Conservation (phyloP, 2,888 invertebrate genomes). For the Caenorhabditis panamensis region DNA sequence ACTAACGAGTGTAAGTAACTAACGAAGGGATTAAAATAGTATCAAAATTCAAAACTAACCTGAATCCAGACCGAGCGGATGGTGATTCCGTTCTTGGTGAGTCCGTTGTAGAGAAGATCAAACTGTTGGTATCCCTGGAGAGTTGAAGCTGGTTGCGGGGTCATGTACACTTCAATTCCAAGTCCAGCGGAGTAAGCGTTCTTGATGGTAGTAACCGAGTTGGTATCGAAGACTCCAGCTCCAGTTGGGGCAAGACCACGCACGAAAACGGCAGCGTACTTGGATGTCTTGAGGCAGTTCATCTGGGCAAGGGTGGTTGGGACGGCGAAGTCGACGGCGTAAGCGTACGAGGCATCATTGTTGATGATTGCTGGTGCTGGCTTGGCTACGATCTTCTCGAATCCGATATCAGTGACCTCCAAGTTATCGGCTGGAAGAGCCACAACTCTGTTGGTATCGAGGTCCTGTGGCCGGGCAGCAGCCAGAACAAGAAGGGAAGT, state of each 20-base stretch:
- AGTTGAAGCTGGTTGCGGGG: constrained; percentile 56
- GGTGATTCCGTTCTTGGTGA: constrained; percentile 53
- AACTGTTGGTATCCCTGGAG: constrained; percentile 59
- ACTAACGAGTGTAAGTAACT: too few relatives aligned
- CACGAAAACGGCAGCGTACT: constrained; percentile 54
- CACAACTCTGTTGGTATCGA: constrained; percentile 32
- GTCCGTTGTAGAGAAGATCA: constrained; percentile 57
- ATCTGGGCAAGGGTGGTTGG: constrained; percentile 33
- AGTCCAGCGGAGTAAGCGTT: constrained; percentile 66
- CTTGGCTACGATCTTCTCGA: constrained; percentile 34
- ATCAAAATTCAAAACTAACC: constrained; percentile 22
- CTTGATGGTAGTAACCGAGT: constrained; percentile 54
- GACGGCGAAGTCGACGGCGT: constrained; percentile 58
- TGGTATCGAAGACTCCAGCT: constrained; percentile 62
- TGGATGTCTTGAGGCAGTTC: constrained; percentile 50
- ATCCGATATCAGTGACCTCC: constrained; percentile 14
- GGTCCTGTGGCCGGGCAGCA: constrained; percentile 46
- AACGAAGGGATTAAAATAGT: not conserved
- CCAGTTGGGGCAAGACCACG: constrained; percentile 64
- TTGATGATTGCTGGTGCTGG: constrained; percentile 43
- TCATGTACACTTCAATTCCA: constrained; percentile 69
- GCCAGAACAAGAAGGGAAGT: constrained; percentile 29
- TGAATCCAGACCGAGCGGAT: constrained; percentile 66
- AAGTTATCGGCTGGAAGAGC: constrained; percentile 23
- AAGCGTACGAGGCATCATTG: constrained; percentile 35